Evolutionary conservation across 2,113 vertebrate genomes (phyloP), one percentile per base, ranked within the genome.

Genomic region (Vulpes vulpes): DNA sequence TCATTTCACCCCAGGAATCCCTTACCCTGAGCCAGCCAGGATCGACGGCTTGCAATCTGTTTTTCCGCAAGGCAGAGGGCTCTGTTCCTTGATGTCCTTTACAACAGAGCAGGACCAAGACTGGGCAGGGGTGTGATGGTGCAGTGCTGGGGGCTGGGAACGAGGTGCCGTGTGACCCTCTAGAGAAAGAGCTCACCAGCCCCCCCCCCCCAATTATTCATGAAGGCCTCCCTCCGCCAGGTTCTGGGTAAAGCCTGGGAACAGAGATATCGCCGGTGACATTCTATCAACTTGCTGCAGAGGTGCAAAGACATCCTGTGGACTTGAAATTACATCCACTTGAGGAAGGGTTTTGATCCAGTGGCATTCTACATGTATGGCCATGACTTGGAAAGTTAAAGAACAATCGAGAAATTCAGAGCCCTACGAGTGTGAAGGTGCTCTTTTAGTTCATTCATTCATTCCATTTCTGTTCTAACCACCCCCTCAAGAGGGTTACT

Each of bases 51-150:
- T 16, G 12, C 35, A 8, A 5, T 53, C 92, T 93, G 87, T 23
- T 23, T 22, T 1, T 22, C 49, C 30, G 23, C 23, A 5, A 79
- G 76, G 69, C 62, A 51, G 38, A 17, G 32, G 20, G 78, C n/a
- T 23, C 71, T 2, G 12, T 4, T 51, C 67, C 60, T 49, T 14
- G 9, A 49, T 2, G 16, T 43, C 51, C 10, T 5, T 11, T 20
- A 57, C 23, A 23, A 5, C 14, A 0, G 19, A 2, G 10, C 11
- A 27, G 71, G 57, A 69, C 43, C 14, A 12, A 27, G 35, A 7
- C 65, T 2, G 7, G 0, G 14, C 23, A 8, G 43, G 14, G 14
- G 3, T 0, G n/a, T 1, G 0, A 15, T 55, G 16, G 8, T 1
- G 12, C 43, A 6, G 3, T 0, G 15, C 12, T 11, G 25, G 32